These are phyloP conservation scores for Corydoras sp. DNA, from an alignment of 2,113 vertebrate species.

Conservation along the genomic window DNA sequence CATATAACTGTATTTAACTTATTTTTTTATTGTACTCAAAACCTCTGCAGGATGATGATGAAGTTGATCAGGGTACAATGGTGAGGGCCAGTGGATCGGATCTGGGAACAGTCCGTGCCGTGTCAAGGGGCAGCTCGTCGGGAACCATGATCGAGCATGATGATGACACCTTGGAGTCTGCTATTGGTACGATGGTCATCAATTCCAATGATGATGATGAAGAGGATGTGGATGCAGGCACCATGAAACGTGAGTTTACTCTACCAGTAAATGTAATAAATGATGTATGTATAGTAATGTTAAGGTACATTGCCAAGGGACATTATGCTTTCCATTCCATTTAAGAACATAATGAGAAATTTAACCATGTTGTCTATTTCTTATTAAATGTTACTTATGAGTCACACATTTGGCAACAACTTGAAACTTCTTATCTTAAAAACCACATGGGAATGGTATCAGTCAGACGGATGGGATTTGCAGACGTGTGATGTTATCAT, in stretches of 20 bases:
- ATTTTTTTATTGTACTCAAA: not conserved
- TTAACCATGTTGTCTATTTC: too few species aligned
- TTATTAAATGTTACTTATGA: too few species aligned
- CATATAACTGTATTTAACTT: not conserved
- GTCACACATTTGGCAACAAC: too few species aligned
- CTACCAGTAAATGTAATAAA: not conserved
- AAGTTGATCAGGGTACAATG: conserved; percentile 87
- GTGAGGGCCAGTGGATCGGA: conserved; percentile 84
- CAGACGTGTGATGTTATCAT: too few species aligned
- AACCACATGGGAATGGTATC: too few species aligned
- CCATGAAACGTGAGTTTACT: conserved; percentile 86
- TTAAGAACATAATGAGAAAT: too few species aligned
- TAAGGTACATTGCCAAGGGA: too few species aligned
- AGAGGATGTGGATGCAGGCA: conserved; percentile 74
- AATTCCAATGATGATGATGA: conserved; percentile 83
- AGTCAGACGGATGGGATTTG: too few species aligned
- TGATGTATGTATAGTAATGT: too few species aligned
- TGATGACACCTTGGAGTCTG: conserved; percentile 88
- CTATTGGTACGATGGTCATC: conserved; percentile 97
- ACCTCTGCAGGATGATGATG: conserved; percentile 62
- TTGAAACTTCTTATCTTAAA: too few species aligned
- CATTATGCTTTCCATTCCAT: too few species aligned
- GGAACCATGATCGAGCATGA: conserved; percentile 91
- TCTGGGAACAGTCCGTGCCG: conserved; percentile 85
- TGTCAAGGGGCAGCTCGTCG: conserved; percentile 88